Evolutionary conservation across 2,113 vertebrate species (phyloP).

Genomic region (Scopus umbretta): DNA sequence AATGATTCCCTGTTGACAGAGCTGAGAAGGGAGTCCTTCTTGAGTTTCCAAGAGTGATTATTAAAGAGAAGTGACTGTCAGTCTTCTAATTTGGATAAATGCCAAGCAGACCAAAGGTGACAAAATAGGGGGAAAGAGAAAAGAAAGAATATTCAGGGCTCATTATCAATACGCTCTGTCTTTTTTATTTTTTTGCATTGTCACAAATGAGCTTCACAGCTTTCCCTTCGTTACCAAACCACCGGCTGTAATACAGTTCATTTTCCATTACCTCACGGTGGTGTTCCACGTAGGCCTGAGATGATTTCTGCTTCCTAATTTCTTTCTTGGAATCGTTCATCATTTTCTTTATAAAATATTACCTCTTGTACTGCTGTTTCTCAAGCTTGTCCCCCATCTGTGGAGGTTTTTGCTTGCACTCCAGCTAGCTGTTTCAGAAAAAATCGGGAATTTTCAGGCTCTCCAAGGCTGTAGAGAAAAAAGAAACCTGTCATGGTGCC

Average conservation of each 20-base stretch:
- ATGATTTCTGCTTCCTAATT: neutral
- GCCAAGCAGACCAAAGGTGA: conserved; percentile 51
- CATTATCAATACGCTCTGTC: neutral
- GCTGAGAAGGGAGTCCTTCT: conserved; percentile 19
- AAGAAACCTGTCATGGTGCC: neutral
- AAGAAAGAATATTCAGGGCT: neutral
- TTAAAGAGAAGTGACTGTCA: conserved; percentile 59
- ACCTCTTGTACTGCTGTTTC: neutral
- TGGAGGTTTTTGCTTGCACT: neutral
- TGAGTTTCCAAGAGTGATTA: conserved; percentile 48
- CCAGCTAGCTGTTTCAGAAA: neutral
- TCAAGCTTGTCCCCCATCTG: neutral
- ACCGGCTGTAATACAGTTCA: neutral
- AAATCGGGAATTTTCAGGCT: neutral
- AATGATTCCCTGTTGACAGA: conserved; percentile 59
- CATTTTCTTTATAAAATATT: conserved; percentile 35
- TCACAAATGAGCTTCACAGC: neutral
- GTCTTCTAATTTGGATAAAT: conserved; percentile 43
- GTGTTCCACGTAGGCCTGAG: neutral
- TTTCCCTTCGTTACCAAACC: neutral
- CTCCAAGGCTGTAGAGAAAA: neutral
- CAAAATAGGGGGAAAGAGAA: neutral
- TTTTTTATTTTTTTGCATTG: neutral
- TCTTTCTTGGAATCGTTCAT: neutral
- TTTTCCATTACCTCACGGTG: neutral